These are phyloP conservation scores for Halocaridina rubra DNA, from an alignment of 2,888 invertebrate genomes.

Conservation along the genomic window DNA sequence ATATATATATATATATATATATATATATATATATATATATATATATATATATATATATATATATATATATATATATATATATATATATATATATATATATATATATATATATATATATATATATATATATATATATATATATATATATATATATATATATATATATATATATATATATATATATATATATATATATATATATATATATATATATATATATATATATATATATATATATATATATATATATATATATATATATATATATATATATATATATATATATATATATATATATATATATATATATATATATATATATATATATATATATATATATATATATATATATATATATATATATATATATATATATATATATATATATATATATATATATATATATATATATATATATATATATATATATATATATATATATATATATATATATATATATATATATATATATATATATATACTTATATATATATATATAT, in stretches of 20 bases:
- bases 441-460: background rate
- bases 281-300: conserved; percentile 17
- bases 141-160: no score
- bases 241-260: conserved; percentile 6
- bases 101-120: no score
- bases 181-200: no score
- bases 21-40: no score
- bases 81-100: no score
- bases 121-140: no score
- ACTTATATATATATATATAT: background rate
- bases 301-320: background rate
- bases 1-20: no score
- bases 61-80: no score
- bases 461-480: background rate
- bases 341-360: background rate
- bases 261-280: conserved; percentile 19
- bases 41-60: no score
- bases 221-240: conserved; percentile 8
- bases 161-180: no score
- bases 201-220: no score
- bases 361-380: background rate
- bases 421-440: background rate
- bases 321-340: background rate
- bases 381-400: background rate
- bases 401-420: background rate